Evolutionary conservation across 1,140 invertebrate genomes (phyloP), one percentile per base, ranked within the genome.

Genomic region (Drosophila hydei): DNA sequence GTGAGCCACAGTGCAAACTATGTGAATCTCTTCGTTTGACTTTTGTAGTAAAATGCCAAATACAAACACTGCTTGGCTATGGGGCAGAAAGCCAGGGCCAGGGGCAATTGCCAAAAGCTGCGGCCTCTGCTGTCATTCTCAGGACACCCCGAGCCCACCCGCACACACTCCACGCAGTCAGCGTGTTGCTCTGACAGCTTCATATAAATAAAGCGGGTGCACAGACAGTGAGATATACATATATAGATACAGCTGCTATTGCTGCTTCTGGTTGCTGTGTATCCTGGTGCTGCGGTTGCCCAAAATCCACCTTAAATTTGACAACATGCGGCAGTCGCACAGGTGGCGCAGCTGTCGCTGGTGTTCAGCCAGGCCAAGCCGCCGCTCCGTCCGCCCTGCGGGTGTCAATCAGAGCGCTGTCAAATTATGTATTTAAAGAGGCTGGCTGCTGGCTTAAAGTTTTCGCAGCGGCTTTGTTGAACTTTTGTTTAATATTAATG

Each of bases 221-320:
- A 67, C 68, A 75, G 63, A 73, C 76, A 72, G 36, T 38, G 36
- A 30, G 23, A 50, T 25, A 11, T 12, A 42, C 27, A 36, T 6
- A 36, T 7, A 14, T 25, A 47, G 6, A 40, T 14, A 38, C 23
- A 33, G 21, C 21, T 7, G 47, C 55, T 59, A 33, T 4, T 23
- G 33, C 21, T 65, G 43, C 6, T 59, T 14, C 38, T 58, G 30
- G 43, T 27, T 64, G 12, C 50, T 62, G 27, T 62, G 30, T 70
- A 61, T 73, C 30, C 63, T 50, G 63, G 21, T 18, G 50, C 61
- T 88, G 83, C 51, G 83, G 83, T 79, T 88, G 69, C 72, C 83
- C 71, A 79, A 83, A 83, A 88, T 87, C 76, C 69, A 81, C 77
- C 83, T 78, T 81, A 88, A 87, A 88, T 88, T 88, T 88, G 83